Conservation (phyloP, 2,797 vertebrate species). For the Cheirogaleus major region DNA sequence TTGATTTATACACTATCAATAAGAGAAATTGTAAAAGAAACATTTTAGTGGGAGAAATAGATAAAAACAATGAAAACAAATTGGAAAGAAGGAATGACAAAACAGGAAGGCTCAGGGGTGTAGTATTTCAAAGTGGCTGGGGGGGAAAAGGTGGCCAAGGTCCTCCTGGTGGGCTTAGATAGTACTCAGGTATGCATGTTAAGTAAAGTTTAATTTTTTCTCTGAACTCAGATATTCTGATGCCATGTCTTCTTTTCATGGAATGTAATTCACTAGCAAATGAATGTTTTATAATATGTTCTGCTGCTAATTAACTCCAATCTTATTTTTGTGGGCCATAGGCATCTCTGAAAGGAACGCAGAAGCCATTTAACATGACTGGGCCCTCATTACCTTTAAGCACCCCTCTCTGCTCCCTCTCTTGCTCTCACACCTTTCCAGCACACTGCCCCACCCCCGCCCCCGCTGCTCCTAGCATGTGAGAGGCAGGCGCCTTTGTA, state of each 20-base stretch:
- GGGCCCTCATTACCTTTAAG: too few species aligned
- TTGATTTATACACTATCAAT: neutral
- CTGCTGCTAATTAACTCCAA: neutral
- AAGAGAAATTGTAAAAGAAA: neutral
- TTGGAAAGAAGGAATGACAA: neutral
- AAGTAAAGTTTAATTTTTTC: neutral
- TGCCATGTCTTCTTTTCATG: neutral
- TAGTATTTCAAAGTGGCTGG: neutral
- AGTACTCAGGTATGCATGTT: fast-evolving
- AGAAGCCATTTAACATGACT: fast-evolving
- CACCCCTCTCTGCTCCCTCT: fast-evolving
- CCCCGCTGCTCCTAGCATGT: fast-evolving
- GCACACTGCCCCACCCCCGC: too few species aligned
- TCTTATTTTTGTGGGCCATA: neutral
- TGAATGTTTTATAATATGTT: neutral
- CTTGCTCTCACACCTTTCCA: neutral
- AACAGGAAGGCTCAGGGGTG: neutral
- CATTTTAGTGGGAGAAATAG: neutral
- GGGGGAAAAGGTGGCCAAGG: neutral
- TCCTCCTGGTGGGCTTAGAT: neutral
- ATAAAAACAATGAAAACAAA: neutral
- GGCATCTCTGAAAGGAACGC: neutral
- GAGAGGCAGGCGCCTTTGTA: fast-evolving
- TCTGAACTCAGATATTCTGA: neutral
- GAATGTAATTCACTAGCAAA: neutral